Evolutionary conservation across 2,113 vertebrate genomes (phyloP), one percentile per base, ranked within the genome.

Genomic region (Proterorhinus semilunaris): DNA sequence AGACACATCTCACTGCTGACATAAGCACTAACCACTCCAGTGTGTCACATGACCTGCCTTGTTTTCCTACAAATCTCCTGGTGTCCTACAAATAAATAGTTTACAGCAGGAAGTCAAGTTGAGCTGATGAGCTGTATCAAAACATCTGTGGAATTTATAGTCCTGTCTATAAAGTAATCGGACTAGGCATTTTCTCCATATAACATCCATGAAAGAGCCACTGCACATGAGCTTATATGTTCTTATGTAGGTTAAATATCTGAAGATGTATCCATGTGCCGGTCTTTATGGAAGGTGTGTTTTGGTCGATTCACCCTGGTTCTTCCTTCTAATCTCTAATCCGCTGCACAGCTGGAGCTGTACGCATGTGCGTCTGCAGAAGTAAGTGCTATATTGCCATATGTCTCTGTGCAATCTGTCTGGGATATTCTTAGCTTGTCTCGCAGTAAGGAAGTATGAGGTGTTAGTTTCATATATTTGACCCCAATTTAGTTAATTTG

Each of bases 291-390:
- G 11, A 44, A 50, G 62, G 54, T 70, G 76, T 83, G 59, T 78
- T 77, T 63, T 48, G 70, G 78, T 48, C 65, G 53, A 78, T 69
- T 72, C 64, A 65, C 75, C 66, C 46, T 47, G 53, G 61, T 70
- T 65, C 53, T 69, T 57, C 62, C 55, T 54, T 45, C 48, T 83
- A 79, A 83, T 82, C 83, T 82, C 42, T 84, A 87, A 87, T 87
- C 81, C 65, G 27, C 65, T 7, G 49, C 58, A 70, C 83, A 84
- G 84, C 76, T 83, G 75, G 69, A 62, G 21, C 72, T 58, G 49
- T 67, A 10, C 59, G 5, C 44, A 10, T 62, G 21, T 48, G n/a
- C 48, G 43, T 65, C 1, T 61, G 44, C 10, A 8, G 4, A 6
- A 16, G 63, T 36, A 6, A 27, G 7, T 45, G 58, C 8, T 62